phyloP scores from a whole-genome alignment of 2,113 vertebrate species.

The Alethe castanea region DNA sequence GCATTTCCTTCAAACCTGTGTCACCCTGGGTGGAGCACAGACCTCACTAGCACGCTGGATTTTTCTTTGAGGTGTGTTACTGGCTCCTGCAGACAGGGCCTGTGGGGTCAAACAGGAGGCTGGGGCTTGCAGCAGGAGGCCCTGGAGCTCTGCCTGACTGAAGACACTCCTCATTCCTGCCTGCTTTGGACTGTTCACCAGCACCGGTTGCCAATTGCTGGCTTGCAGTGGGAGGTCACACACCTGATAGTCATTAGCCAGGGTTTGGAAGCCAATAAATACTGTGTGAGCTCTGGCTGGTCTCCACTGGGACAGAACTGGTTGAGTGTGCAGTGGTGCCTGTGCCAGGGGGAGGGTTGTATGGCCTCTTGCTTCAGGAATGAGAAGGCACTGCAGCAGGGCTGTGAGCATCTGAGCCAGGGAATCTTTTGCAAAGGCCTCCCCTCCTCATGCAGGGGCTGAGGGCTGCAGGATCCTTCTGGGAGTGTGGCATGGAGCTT shows the following conservation, averaged over 20 bases:
- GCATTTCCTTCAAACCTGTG: not conserved
- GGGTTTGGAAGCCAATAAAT: not conserved
- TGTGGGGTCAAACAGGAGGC: not conserved
- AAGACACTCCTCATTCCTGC: not conserved
- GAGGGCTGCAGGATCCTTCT: not conserved
- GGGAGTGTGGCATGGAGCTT: not conserved
- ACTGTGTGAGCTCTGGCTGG: not conserved
- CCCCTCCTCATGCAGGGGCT: not conserved
- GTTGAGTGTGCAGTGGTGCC: not conserved
- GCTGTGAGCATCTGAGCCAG: not conserved
- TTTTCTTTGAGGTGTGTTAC: not conserved
- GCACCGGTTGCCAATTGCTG: not conserved
- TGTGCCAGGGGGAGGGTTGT: not conserved
- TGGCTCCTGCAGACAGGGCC: not conserved
- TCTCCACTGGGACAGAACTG: not conserved
- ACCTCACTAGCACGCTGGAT: not conserved
- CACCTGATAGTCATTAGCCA: not conserved
- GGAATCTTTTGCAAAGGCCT: not conserved
- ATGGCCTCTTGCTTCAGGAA: not conserved
- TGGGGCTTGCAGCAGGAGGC: not conserved
- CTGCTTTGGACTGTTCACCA: not conserved
- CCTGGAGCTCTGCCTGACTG: not conserved
- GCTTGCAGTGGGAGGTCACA: not conserved
- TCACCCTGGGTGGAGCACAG: not conserved
- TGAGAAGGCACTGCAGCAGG: not conserved